Evolutionary conservation across 1,140 invertebrate species (phyloP), one percentile per base, ranked within the genome.

Genomic region (Scaptomyza pallida): DNA sequence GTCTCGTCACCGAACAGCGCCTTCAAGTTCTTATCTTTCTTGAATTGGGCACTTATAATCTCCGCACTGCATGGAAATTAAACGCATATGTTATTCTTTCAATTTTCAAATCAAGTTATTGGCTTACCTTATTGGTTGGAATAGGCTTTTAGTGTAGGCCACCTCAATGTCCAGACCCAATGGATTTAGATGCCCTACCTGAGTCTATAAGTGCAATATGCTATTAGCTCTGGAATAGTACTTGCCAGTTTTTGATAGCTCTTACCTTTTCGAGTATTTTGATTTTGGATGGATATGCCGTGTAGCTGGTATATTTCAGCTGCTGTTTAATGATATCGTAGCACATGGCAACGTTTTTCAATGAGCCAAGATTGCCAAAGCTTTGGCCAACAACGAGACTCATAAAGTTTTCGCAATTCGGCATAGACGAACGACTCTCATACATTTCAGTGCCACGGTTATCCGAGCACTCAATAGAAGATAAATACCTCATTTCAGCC

Each of bases 251-350:
- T 4, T 26, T 6, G 6, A 26, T n/a, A n/a, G n/a, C n/a, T 4
- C 35, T 15, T 35, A 75, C 77, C 56, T 33, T 5, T 9, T 63
- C 15, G 5, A 80, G 0, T 3, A 72, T 4, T 30, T 8, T 55
- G 4, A 33, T 40, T 5, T 72, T 68, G 0, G 19, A 0, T 5
- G 61, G 45, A n/a, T 51, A 48, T 0, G 77, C 59, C 8, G 71
- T 72, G 13, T 80, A 80, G 19, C 33, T 23, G 1, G 75, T 54
- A 44, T 72, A 76, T n/a, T 72, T 80, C 0, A 80, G 13, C 13
- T 51, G 43, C 0, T 47, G 6, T n/a, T 17, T 26, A 1, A 33
- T 0, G 3, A 80, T n/a, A 12, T 80, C 61, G 16, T 56, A 80
- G 47, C 77, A 80, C 0, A 80, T n/a, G 3, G 56, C 77, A 1